Evolutionary conservation across 2,113 vertebrate species (phyloP).

Genomic region (Calonectris borealis): DNA sequence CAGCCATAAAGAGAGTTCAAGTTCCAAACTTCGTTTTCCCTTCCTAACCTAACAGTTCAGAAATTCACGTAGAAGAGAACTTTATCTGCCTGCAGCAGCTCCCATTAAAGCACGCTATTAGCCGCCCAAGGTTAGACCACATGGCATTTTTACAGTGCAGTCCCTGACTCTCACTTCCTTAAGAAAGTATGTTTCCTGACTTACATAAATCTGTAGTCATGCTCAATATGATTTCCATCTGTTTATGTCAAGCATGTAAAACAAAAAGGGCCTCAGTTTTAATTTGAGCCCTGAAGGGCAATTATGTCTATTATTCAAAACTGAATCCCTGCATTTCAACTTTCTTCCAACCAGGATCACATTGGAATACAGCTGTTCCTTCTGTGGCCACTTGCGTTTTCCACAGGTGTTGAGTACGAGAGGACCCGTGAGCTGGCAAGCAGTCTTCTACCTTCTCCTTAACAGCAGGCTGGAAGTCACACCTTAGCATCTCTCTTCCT

Average conservation of each 20-base stretch:
- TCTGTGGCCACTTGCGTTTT: background rate
- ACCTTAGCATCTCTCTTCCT: background rate
- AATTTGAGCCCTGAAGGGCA: background rate
- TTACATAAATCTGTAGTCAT: background rate
- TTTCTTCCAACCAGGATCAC: background rate
- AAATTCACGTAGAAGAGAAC: background rate
- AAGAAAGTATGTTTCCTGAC: background rate
- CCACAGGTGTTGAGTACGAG: background rate
- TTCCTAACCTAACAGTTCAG: background rate
- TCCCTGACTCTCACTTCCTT: background rate
- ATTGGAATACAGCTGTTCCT: background rate
- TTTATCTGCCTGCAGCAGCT: background rate
- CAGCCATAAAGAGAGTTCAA: background rate
- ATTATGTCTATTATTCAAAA: background rate
- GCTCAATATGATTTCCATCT: background rate
- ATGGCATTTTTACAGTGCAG: background rate
- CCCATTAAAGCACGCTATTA: background rate
- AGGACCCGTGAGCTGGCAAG: background rate
- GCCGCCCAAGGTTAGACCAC: background rate
- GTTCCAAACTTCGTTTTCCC: background rate
- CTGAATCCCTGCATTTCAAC: background rate
- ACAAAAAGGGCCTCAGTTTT: background rate
- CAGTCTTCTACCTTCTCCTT: too few species aligned
- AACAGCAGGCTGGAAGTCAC: background rate
- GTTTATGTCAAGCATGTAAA: background rate